Evolutionary conservation across 2,888 invertebrate species (phyloP), one percentile per base, ranked within the genome.

Genomic region (Euclidia mi): DNA sequence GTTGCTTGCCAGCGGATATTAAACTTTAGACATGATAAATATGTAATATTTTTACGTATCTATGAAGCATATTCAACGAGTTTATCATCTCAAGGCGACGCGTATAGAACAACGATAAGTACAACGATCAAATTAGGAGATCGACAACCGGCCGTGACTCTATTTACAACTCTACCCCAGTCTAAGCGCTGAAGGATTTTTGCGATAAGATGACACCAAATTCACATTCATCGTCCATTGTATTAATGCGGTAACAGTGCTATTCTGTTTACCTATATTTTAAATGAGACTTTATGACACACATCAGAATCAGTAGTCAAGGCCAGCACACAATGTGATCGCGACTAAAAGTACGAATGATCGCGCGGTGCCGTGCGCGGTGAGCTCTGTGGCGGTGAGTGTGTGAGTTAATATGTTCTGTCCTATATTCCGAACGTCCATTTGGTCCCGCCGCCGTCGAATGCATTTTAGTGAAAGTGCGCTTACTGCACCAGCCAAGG

Each of bases 91-190:
- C 75, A 75, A 84, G 87, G 87, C 81, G 80, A 78, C 61, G 62
- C 71, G 63, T 77, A 71, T 75, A 79, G 81, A 78, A 79, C 76
- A 77, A 64, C 56, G 90, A 91, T 91, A 90, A 86, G 78, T 72
- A 71, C 86, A 91, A 87, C 90, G 89, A 91, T 90, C 89, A 90
- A 92, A 88, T 89, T 90, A 89, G 80, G 91, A 92, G 94, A 92
- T 93, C 94, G 90, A 89, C 87, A 91, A 90, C 91, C 94, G 91
- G 75, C 94, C 94, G 62, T 94, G 94, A 93, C 94, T 92, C 84
- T 85, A 85, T 91, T 92, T 91, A 82, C 84, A 79, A 78, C 69
- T 74, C 78, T 82, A 76, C 78, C 66, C 55, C 70, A 79, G 79
- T 79, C 82, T 82, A 88, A 88, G 83, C 82, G 75, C 75, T 79